phyloP scores from a whole-genome alignment of 2,888 invertebrate genomes.

The Drosophila helvetica region DNA sequence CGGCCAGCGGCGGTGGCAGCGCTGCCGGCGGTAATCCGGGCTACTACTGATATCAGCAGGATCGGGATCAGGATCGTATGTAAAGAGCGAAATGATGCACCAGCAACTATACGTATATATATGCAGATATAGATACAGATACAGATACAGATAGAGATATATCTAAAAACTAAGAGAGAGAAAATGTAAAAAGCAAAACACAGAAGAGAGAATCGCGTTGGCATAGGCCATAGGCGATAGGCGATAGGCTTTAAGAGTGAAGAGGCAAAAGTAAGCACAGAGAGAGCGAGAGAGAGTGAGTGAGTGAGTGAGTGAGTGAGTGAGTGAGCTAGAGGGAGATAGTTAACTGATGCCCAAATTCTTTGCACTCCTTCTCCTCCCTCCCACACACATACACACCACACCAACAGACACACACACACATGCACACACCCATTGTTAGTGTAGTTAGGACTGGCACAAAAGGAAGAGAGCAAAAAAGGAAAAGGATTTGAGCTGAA shows the following conservation, averaged over 20 bases:
- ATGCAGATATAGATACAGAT: no score
- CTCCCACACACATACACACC: no score
- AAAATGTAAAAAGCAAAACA: constrained; percentile 5
- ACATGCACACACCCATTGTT: not conserved
- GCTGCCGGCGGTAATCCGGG: constrained; percentile 47
- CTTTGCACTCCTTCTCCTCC: no score
- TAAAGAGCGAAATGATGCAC: not conserved
- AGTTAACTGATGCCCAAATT: no score
- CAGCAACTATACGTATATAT: not conserved
- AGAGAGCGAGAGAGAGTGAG: not conserved
- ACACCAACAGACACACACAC: no score
- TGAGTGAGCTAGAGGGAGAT: not conserved
- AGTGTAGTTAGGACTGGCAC: not conserved
- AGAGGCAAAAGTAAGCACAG: not conserved
- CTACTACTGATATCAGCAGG: constrained; percentile 54
- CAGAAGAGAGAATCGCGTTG: constrained; percentile 1
- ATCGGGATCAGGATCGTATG: not conserved
- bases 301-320: not conserved
- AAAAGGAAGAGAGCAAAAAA: not conserved
- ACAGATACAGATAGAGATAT: not conserved
- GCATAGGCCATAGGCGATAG: not conserved
- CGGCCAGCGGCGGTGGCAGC: constrained; percentile 17
- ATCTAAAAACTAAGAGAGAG: not conserved
- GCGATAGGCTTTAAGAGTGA: no score
- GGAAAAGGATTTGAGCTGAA: not conserved